Percentiles rank a stretch among this genome's conserved stretches.
These are phyloP conservation scores for Eustalomyia histrio DNA, from an alignment of 2,888 invertebrate genomes.

Conservation along the genomic window DNA sequence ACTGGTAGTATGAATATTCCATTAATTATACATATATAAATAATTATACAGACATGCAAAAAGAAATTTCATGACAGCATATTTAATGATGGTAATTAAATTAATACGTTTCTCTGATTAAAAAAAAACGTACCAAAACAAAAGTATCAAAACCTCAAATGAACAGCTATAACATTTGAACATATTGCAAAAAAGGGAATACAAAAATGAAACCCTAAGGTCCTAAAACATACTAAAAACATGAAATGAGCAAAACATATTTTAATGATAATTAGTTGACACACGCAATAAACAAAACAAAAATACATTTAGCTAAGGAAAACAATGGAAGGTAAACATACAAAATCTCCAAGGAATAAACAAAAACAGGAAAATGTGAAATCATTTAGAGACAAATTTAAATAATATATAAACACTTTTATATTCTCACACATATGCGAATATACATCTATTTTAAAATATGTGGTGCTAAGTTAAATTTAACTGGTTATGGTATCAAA, in stretches of 20 bases:
- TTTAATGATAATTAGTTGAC: slow-evolving; percentile 56
- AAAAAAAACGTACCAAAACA: slow-evolving; percentile 53
- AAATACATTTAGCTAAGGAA: neutral
- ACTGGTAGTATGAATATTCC: no score
- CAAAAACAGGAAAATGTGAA: slow-evolving; percentile 10
- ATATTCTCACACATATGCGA: neutral
- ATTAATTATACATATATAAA: no score
- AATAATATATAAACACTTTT: neutral
- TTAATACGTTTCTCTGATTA: slow-evolving; percentile 70
- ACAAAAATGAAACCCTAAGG: slow-evolving; percentile 2
- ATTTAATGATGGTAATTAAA: slow-evolving; percentile 74
- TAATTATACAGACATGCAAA: slow-evolving; percentile 36
- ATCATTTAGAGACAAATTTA: slow-evolving; percentile 4
- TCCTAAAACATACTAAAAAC: slow-evolving; percentile 8
- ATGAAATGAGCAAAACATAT: slow-evolving; percentile 30
- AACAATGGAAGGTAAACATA: neutral
- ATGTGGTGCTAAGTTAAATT: no score
- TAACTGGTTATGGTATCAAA: no score
- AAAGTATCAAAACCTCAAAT: slow-evolving; percentile 23
- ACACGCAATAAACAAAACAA: slow-evolving; percentile 50
- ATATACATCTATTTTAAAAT: no score
- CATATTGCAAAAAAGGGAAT: slow-evolving; percentile 23
- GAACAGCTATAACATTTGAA: slow-evolving; percentile 25
- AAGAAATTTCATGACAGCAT: slow-evolving; percentile 53
- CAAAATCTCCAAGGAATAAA: neutral